Base-by-base conservation (phyloP, 2,888 invertebrate genomes). In the Drosophila nigricruria region DNA sequence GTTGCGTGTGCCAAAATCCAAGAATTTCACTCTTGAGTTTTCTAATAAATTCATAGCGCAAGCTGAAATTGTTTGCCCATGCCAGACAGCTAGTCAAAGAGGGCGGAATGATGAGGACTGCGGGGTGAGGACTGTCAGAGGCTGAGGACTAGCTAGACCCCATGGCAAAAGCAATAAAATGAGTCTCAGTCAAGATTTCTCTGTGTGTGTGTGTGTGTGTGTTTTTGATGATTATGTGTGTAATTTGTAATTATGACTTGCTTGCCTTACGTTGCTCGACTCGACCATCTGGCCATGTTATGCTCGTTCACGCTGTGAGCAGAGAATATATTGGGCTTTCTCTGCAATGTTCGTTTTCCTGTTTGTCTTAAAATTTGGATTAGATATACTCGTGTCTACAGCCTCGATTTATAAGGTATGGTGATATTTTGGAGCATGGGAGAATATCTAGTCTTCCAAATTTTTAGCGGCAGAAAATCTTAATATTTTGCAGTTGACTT, bases 181-280 rank as follows among this genome's bases (percentile, higher is more conserved):
- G 57, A 50, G 32, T 54, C 27, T 45, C 43, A 40, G 52, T 18
- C 47, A 47, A 47, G 47, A 47, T 47, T 47, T 18, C 27, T 6
- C 16, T n/a, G 25, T 54, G 45, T 40, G 32, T 42, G 38, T 60
- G 10, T 36, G 25, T 69, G 25, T 47, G 30, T 30, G 25, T 16
- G 20, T 62, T 53, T 56, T 40, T 65, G 47, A 69, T 66, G 82
- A 88, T 88, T 74, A 79, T 86, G 79, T 86, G 86, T 76, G 81
- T 86, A 88, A 84, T 86, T 88, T 88, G 66, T 80, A 86, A 86
- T 89, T 86, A 86, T 86, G 88, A 89, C 80, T 80, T 86, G 76
- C 80, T 77, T 69, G 56, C 20, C 49, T 12, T 14, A 64, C 54
- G 75, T 53, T 57, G 66, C 59, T 47, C 43, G 16, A 10, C 23